Evolutionary conservation across 2,113 vertebrate species (phyloP), one percentile per base, ranked within the genome.

Genomic region (Trochalopteron elliotii): DNA sequence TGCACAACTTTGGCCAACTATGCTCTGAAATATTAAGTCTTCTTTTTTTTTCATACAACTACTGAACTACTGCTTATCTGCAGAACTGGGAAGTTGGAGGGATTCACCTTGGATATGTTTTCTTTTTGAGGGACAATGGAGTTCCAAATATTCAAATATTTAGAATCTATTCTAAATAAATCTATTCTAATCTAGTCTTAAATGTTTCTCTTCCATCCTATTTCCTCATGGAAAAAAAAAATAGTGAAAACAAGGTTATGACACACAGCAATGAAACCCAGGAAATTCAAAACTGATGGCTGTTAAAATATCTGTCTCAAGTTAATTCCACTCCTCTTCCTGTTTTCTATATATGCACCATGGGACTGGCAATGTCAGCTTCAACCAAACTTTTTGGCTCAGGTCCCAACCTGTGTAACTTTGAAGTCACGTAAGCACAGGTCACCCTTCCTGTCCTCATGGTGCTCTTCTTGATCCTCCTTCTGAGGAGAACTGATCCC

Each of bases 281-380:
- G 81, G 89, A 96, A 96, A 89, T 72, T 79, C 65, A 63, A 65
- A 89, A 79, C 65, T 93, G 75, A 84, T 17, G 12, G 37, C 50
- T 84, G 17, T 49, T 91, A 94, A 96, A 89, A 56, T 82, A 94
- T 69, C 28, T 76, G 60, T 68, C 74, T 74, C 67, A 52, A 56
- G 89, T 35, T 57, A 84, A 89, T 60, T 74, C 70, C 50, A 50
- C 33, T 49, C 40, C 61, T 87, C 53, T 95, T 96, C 83, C 87
- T 94, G 79, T 84, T 71, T 84, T 92, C 83, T n/a, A 27, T 23
- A 72, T 9, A 24, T 4, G 40, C 27, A 40, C 22, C 45, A 50
- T 7, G 31, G 31, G 45, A 74, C 30, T 59, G 61, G 47, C 60
- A 91, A 27, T 3, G 44, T 78, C 30, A 81, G 40, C 56, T 61